These are phyloP conservation scores for Puffinus mauretanicus DNA, from an alignment of 2,113 vertebrate species.

Conservation along the genomic window DNA sequence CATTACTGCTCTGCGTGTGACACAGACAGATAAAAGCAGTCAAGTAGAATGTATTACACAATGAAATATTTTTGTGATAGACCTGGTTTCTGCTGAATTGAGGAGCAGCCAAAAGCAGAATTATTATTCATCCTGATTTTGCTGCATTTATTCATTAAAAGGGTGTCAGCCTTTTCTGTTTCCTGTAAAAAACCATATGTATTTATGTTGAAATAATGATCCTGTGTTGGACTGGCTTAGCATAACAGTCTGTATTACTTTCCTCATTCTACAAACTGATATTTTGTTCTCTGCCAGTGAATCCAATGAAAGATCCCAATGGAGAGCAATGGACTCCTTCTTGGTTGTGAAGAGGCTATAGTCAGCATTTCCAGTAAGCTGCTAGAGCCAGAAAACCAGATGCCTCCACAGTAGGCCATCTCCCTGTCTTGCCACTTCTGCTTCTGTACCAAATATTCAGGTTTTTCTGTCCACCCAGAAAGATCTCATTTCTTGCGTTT, in stretches of 20 bases:
- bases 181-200: not conserved
- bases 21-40: conserved; percentile 22
- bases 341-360: not conserved
- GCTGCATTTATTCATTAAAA: not conserved
- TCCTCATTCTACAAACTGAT: not conserved
- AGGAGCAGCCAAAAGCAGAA: conserved; percentile 38
- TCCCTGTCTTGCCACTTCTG: not conserved
- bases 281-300: not conserved
- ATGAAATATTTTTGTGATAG: conserved; percentile 22
- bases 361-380: not conserved
- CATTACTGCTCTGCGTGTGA: conserved; percentile 53
- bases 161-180: not conserved
- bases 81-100: conserved; percentile 19
- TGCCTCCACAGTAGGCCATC: not conserved
- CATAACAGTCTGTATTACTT: not conserved
- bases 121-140: not conserved
- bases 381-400: not conserved
- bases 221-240: not conserved
- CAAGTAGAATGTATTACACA: conserved; percentile 29
- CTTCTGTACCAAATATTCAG: not conserved
- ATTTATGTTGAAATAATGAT: not conserved
- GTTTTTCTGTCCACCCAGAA: not conserved
- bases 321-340: not conserved
- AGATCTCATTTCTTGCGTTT: not conserved
- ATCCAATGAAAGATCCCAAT: not conserved